Conservation (phyloP, 2,797 vertebrate species). For the Fratercula arctica region DNA sequence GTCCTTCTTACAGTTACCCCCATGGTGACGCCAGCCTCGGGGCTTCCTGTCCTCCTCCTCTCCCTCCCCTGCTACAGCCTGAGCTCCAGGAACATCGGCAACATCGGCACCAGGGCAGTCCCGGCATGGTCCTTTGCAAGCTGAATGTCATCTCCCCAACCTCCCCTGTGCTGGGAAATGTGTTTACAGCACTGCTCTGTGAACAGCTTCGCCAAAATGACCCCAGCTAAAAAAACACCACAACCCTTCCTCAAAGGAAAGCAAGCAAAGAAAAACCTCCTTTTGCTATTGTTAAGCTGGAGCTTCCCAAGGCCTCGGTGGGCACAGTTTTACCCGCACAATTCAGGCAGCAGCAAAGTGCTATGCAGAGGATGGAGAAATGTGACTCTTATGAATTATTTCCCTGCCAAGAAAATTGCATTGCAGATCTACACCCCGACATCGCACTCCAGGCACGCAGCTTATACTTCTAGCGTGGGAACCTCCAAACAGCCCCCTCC, state of each 20-base stretch:
- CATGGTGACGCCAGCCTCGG: neutral
- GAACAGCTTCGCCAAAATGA: neutral
- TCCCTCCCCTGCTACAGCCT: neutral
- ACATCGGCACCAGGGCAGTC: neutral
- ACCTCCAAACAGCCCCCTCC: neutral
- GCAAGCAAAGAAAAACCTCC: neutral
- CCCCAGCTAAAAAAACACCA: neutral
- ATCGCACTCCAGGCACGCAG: accelerated
- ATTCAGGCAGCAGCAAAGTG: neutral
- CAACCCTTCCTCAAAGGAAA: neutral
- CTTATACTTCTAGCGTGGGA: neutral
- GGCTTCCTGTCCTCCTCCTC: neutral
- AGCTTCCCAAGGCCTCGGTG: neutral
- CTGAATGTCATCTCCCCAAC: neutral
- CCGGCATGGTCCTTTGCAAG: neutral
- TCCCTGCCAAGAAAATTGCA: neutral
- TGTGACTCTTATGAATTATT: neutral
- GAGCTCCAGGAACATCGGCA: accelerated
- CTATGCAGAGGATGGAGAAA: neutral
- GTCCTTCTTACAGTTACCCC: neutral
- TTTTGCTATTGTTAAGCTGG: neutral
- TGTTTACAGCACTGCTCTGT: neutral
- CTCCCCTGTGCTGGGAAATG: neutral
- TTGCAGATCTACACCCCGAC: neutral
- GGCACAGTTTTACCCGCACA: neutral